Conservation (phyloP, 2,797 vertebrate species). For the Glossophaga mutica region DNA sequence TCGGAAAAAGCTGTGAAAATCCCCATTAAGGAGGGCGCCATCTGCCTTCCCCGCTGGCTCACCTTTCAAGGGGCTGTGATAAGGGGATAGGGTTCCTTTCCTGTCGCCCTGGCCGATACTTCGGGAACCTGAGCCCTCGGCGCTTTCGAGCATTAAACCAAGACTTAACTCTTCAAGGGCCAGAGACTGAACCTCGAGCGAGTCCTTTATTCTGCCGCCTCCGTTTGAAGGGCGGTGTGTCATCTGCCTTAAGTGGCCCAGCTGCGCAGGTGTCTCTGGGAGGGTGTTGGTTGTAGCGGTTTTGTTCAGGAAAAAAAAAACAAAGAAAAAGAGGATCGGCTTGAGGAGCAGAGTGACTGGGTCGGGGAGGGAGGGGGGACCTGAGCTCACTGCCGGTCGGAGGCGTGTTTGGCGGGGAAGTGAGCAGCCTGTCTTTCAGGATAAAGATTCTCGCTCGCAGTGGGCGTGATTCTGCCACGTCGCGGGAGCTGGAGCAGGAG, state of each 20-base stretch:
- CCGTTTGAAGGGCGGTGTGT: not conserved
- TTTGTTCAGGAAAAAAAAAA: not conserved
- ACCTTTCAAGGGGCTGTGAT: slow-evolving; percentile 34
- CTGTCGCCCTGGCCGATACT: not conserved
- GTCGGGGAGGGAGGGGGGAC: not conserved
- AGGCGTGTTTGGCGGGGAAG: slow-evolving; percentile 56
- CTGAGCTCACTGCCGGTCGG: slow-evolving; percentile 27
- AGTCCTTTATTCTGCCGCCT: no score
- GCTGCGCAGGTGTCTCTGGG: not conserved
- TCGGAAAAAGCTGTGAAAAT: slow-evolving; percentile 27
- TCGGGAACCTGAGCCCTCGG: slow-evolving; percentile 22
- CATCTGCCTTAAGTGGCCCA: fast-evolving
- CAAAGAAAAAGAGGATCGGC: not conserved
- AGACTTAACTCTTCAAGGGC: not conserved
- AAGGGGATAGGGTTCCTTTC: slow-evolving; percentile 13
- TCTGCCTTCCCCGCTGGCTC: slow-evolving; percentile 30
- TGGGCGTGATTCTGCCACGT: slow-evolving; percentile 70
- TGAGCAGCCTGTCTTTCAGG: slow-evolving; percentile 70
- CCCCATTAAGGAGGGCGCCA: not conserved
- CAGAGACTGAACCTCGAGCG: not conserved
- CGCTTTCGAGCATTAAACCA: slow-evolving; percentile 15
- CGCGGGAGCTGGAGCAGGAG: slow-evolving; percentile 69
- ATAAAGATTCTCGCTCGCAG: slow-evolving; percentile 77
- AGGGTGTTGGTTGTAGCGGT: not conserved
- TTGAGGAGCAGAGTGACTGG: not conserved